These are phyloP conservation scores for Eucera pruinosa DNA, from an alignment of 2,888 invertebrate genomes.

Conservation along the genomic window DNA sequence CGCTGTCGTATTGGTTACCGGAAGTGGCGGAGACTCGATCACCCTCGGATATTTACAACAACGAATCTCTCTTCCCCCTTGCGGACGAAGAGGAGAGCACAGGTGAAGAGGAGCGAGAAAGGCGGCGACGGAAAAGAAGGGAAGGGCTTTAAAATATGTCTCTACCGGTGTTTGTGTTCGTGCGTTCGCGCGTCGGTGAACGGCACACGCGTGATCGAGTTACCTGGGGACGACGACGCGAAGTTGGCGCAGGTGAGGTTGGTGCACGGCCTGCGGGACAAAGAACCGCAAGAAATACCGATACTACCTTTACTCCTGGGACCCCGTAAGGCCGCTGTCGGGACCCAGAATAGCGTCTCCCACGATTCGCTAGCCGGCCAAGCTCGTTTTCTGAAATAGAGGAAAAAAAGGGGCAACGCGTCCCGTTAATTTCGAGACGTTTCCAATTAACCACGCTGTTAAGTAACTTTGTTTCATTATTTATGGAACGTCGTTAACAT, in stretches of 20 bases:
- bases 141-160: slow-evolving; percentile 60
- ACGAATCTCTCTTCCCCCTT: slow-evolving; percentile 42
- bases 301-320: slow-evolving; percentile 76
- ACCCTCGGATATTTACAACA: slow-evolving; percentile 71
- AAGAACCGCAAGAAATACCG: slow-evolving; percentile 83
- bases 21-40: slow-evolving; percentile 80
- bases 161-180: no score
- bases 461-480: no score
- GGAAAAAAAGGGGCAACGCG: no score
- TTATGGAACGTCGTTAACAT: no score
- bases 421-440: no score
- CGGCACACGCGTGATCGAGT: slow-evolving; percentile 82
- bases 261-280: slow-evolving; percentile 78
- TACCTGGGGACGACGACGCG: slow-evolving; percentile 78
- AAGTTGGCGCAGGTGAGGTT: slow-evolving; percentile 75
- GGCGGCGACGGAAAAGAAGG: slow-evolving; percentile 31
- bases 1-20: slow-evolving; percentile 72
- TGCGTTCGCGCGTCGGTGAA: no score
- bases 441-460: no score
- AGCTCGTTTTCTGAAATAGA: no score
- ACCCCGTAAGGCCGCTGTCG: slow-evolving; percentile 73
- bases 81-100: slow-evolving; percentile 38
- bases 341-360: slow-evolving; percentile 56
- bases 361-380: no score
- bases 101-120: slow-evolving; percentile 37